Evolutionary conservation across 2,113 vertebrate genomes (phyloP), one percentile per base, ranked within the genome.

Genomic region (Prochilodus magdalenae): DNA sequence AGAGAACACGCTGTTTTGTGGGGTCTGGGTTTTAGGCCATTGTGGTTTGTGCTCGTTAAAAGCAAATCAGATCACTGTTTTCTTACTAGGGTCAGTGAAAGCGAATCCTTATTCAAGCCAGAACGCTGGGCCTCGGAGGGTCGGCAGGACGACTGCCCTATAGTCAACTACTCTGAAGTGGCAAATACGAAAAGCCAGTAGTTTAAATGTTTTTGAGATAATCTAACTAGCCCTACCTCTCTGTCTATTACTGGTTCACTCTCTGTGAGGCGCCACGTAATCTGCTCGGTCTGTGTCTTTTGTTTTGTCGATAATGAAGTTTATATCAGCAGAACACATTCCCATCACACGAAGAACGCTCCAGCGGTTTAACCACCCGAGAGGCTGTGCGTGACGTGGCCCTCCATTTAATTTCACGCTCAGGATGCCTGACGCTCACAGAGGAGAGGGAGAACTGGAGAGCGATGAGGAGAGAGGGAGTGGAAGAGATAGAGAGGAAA

Each of bases 331-430:
- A 75, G 30, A 62, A 78, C 44, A 30, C 20, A 62, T 55, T 66
- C 49, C 27, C 4, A 30, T 53, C 59, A 27, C 33, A 72, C 18
- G 7, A 13, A 20, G 18, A 73, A 73, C 6, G 75, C 75, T 82
- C 18, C 44, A 55, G 18, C 4, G 26, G 27, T 57, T 76, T 77
- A 72, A 73, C 26, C 63, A 67, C 73, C 67, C 66, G 16, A 67
- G 63, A 82, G 62, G 33, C 55, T 47, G 55, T 44, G 67, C 51
- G 57, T 79, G 84, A 85, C 60, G 53, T 22, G 18, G 55, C 4
- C 49, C 20, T 16, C 69, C 69, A 27, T 83, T 83, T 86, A 60
- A 86, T 83, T 83, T 86, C 79, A 79, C 57, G 75, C 84, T 79
- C 71, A 74, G 72, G 29, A 75, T 76, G 60, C 30, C 59, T 53